Evolutionary conservation across 2,888 invertebrate genomes (phyloP).

Genomic region (Bhutanitis thaidina): DNA sequence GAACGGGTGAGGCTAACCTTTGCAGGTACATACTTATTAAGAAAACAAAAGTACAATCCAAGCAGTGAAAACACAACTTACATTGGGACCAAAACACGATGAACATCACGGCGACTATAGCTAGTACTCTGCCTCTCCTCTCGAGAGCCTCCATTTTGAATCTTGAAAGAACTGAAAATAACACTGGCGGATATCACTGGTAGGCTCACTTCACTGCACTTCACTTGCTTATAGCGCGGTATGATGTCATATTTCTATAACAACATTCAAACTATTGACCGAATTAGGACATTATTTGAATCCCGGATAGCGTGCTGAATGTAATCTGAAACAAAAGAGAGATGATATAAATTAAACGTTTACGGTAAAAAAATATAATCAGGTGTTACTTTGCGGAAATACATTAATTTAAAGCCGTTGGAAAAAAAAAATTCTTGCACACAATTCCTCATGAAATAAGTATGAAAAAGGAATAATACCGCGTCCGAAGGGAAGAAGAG

Average conservation of each 20-base stretch:
- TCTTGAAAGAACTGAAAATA: conserved; percentile 12
- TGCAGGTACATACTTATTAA: no score
- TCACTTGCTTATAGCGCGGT: conserved; percentile 12
- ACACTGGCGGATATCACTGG: conserved; percentile 6
- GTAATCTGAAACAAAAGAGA: conserved; percentile 13
- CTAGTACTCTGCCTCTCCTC: conserved; percentile 50
- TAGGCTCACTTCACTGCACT: conserved; percentile 25
- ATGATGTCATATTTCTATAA: conserved; percentile 12
- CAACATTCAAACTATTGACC: neutral
- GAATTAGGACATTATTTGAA: conserved; percentile 8
- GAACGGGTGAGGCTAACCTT: no score
- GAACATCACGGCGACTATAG: conserved; percentile 45
- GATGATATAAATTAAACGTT: neutral
- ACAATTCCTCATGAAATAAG: no score
- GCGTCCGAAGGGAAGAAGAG: no score
- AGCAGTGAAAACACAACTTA: conserved; percentile 38
- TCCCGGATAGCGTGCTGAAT: neutral
- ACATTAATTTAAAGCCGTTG: no score
- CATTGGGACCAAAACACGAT: conserved; percentile 62
- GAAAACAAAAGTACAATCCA: no score
- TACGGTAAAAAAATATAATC: no score
- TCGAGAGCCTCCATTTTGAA: conserved; percentile 69
- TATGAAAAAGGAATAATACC: no score
- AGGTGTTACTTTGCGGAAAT: no score
- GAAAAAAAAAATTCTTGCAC: no score